Evolutionary conservation across 2,888 invertebrate species (phyloP), one percentile per base, ranked within the genome.

Genomic region (Caenorhabditis panamensis): DNA sequence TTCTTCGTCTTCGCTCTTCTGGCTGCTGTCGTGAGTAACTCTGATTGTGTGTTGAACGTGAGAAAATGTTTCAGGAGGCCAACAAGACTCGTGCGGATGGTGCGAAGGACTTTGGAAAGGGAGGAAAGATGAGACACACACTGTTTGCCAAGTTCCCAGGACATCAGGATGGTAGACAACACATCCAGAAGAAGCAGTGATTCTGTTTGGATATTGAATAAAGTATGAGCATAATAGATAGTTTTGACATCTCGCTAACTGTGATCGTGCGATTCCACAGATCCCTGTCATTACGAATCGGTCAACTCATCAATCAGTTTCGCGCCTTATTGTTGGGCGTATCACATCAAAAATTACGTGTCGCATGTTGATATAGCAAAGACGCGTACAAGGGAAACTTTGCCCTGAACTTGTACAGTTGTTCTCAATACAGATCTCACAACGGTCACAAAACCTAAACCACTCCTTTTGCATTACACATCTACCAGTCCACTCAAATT

Each of bases 241-340:
- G 37, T 37, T 37, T 5, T 37, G 37, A 9, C n/a, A n/a, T n/a
- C n/a, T n/a, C n/a, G n/a, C n/a, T n/a, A n/a, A n/a, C n/a, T n/a
- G 18, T 3, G 18, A 47, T n/a, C 47, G 47, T 47, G 41, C 6
- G 13, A 41, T 11, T 11, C 13, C 41, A 41, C 41, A 41, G 13
- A 41, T 47, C n/a, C 4, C 47, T 8, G 56, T 56, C 56, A 31
- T 8, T 24, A 18, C 56, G 20, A 22, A 36, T 63, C 20, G 8
- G 4, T 24, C 6, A 5, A 0, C 20, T 53, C 22, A 64, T 64
- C 64, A 64, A 64, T 64, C 64, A 64, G 64, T 64, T 64, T 64
- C 64, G 24, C 64, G 51, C 64, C 49, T 36, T 54, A 37, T 36
- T 63, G 31, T 20, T 26, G 13, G 22, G 36, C 26, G n/a, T 26